Conservation (phyloP, 2,797 vertebrate species). For the Psittacula echo region DNA sequence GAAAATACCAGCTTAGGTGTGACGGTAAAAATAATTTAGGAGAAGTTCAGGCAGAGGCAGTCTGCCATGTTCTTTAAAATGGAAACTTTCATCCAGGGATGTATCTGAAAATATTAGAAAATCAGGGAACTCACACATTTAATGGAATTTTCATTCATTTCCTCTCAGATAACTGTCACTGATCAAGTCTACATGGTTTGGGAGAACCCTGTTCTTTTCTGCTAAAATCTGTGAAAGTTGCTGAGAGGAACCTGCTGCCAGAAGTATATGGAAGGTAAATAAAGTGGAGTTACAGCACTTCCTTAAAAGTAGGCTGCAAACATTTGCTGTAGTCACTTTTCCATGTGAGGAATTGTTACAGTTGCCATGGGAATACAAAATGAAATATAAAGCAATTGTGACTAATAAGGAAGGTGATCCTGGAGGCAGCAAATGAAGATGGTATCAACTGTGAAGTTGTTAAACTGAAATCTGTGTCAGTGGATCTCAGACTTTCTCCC, state of each 20-base stretch:
- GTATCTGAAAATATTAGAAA: neutral
- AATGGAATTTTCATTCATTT: neutral
- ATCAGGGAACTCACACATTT: neutral
- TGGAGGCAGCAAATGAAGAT: neutral
- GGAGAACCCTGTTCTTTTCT: neutral
- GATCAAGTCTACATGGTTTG: neutral
- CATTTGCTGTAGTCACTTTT: neutral
- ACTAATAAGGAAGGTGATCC: neutral
- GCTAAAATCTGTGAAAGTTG: neutral
- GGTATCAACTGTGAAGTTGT: neutral
- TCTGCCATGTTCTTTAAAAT: neutral
- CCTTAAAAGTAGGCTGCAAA: neutral
- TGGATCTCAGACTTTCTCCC: neutral
- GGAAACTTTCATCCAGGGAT: neutral
- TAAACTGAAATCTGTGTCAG: neutral
- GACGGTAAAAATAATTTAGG: neutral
- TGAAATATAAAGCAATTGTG: neutral
- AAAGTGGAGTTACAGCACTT: neutral
- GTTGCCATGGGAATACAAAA: conserved; percentile 43
- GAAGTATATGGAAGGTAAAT: neutral
- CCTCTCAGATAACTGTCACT: neutral
- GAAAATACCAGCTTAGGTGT: neutral
- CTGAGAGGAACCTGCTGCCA: neutral
- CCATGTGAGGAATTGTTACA: neutral
- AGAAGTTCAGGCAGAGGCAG: neutral